Conservation (phyloP, 2,888 invertebrate genomes). For the Hesperia comma region DNA sequence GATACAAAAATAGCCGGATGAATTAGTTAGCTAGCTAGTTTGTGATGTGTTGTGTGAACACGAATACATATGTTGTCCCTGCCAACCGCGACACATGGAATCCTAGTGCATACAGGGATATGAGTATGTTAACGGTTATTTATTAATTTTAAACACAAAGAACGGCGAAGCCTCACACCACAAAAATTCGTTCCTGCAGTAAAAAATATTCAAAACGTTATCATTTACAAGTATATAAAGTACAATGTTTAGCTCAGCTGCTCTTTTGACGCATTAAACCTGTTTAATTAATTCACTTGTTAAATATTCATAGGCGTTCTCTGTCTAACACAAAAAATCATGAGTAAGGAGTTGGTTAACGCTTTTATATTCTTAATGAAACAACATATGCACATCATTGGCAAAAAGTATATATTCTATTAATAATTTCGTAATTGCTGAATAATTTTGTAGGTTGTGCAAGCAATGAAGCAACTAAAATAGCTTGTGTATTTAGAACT, state of each 20-base stretch:
- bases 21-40: too few species aligned
- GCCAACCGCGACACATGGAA: too few species aligned
- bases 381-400: background rate
- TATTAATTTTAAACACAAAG: too few species aligned
- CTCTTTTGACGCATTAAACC: conserved; percentile 4
- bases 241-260: conserved; percentile 10
- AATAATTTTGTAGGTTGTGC: background rate
- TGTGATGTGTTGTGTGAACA: too few species aligned
- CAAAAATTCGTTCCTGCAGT: conserved; percentile 4
- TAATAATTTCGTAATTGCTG: background rate
- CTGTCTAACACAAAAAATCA: conserved; percentile 9
- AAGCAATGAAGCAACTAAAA: too few species aligned
- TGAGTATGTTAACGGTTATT: too few species aligned
- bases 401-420: background rate
- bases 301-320: conserved; percentile 20
- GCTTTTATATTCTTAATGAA: background rate
- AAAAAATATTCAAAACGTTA: conserved; percentile 2
- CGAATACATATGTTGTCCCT: too few species aligned
- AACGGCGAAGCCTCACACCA: background rate
- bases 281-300: conserved; percentile 26
- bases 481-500: too few species aligned
- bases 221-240: background rate
- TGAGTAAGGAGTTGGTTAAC: conserved; percentile 6
- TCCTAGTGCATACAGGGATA: too few species aligned
- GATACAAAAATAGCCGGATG: too few species aligned